Percentiles rank a stretch among this genome's conserved stretches.
Evolutionary conservation across 2,797 vertebrate species (phyloP).

Genomic region (Miichthys miiuy): DNA sequence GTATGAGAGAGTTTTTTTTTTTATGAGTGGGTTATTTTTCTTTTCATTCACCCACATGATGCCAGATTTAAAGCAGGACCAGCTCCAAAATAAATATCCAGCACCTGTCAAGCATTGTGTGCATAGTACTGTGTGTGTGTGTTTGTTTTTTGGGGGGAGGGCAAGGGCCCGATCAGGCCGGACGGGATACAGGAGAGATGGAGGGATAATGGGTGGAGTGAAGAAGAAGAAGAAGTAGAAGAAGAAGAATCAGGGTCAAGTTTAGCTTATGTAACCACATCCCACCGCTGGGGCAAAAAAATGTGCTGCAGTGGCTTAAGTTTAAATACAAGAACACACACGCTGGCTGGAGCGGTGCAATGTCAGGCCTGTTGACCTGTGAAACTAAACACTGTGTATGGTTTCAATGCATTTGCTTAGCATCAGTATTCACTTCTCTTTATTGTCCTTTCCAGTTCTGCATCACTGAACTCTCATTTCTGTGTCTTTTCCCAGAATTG

Average conservation of each 20-base stretch:
- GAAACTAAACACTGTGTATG: not conserved
- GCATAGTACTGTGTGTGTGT: constrained; percentile 21
- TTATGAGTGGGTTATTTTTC: not conserved
- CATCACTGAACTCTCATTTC: constrained; percentile 40
- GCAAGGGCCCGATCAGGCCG: constrained; percentile 35
- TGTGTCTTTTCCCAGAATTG: constrained; percentile 26
- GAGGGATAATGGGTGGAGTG: constrained; percentile 42
- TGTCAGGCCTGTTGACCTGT: constrained; percentile 12
- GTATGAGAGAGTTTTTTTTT: not conserved
- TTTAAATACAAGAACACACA: constrained; percentile 23
- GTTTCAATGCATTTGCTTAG: not conserved
- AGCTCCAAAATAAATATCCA: constrained; percentile 31
- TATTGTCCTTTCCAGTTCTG: constrained; percentile 16
- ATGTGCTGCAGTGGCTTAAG: constrained; percentile 28
- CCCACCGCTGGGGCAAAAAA: constrained; percentile 52
- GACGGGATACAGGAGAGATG: constrained; percentile 49
- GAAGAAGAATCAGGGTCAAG: constrained; percentile 56
- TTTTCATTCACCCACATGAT: not conserved
- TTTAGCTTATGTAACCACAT: constrained; percentile 68
- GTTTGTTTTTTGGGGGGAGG: constrained; percentile 6
- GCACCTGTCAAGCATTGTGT: constrained; percentile 10
- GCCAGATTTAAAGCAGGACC: constrained; percentile 16
- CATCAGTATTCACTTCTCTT: not conserved
- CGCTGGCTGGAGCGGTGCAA: not conserved
- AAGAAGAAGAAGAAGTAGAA: constrained; percentile 32